Percentiles rank a stretch among this genome's conserved stretches.
Conservation (phyloP, 2,797 vertebrate genomes). For the Sciaenops ocellatus region DNA sequence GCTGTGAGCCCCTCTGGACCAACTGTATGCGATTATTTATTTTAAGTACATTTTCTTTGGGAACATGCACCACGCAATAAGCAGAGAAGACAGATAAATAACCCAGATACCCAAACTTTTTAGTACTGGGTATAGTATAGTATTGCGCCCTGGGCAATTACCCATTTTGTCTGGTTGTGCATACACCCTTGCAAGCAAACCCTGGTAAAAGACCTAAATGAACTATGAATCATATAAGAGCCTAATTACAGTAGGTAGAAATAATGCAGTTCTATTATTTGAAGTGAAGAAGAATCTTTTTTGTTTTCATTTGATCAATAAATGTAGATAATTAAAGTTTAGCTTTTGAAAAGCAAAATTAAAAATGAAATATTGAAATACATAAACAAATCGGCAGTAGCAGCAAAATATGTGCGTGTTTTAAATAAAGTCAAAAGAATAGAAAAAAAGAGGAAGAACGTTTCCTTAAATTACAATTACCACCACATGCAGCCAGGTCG, state of each 20-base stretch:
- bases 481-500: neutral
- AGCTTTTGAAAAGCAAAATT: neutral
- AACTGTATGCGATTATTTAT: neutral
- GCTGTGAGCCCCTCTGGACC: neutral
- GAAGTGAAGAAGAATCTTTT: neutral
- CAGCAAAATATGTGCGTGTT: neutral
- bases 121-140: neutral
- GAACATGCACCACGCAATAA: neutral
- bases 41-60: neutral
- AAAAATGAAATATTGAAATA: neutral
- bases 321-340: neutral
- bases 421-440: neutral
- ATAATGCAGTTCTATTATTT: neutral
- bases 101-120: neutral
- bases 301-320: neutral
- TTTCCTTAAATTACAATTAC: neutral
- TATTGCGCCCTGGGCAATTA: too few relatives aligned
- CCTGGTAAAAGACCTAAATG: neutral
- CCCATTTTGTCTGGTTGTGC: neutral
- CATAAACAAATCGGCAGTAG: conserved; percentile 16
- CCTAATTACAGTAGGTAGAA: neutral
- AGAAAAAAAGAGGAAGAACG: neutral
- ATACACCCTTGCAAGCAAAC: neutral
- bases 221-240: neutral
- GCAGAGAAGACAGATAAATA: neutral